Evolutionary conservation across 2,888 invertebrate species (phyloP), one percentile per base, ranked within the genome.

Genomic region (Malthinus flaveolus): DNA sequence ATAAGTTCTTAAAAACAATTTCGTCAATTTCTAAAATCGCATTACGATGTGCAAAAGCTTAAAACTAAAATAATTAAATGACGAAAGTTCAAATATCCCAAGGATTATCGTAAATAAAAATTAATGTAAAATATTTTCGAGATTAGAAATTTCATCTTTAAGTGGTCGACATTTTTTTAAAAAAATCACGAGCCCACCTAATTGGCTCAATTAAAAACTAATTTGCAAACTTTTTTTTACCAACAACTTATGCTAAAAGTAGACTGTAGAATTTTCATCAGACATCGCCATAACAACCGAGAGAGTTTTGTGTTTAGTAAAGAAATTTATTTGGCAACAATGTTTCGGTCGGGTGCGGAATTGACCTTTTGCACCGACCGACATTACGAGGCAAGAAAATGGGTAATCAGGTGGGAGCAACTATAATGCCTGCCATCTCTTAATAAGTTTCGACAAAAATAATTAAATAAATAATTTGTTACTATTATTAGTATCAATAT

Each of bases 401-500:
- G 39, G 47, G 35, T 37, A 35, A 49, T 32, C 42, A 49, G 56
- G 49, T 49, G 44, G 37, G 34, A 49, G 44, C 53, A 23, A 48
- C 32, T 23, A 55, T 51, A 61, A 54, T 56, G 61, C 61, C 61
- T 56, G 61, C 61, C 61, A 61, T 58, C 57, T 61, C 35, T 48
- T 61, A 57, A 57, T 54, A 45, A 54, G 49, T 54, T 59, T 23
- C 58, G 53, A 56, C 53, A 55, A 51, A 59, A 47, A 49, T 61
- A 56, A 61, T 47, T 33, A 49, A 59, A 49, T 23, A 53, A 45
- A 39, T 37, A 44, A 49, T 39, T 35, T 47, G 39, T 36, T 36
- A 53, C 56, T 61, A 61, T 56, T 61, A 62, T 62, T 61, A 64
- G 61, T 47, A 58, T 49, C 68, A 71, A 69, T 65, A 70, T 70